A percentile compares a stretch with the other conserved stretches of the same genome.
phyloP scores from a whole-genome alignment of 2,888 invertebrate genomes.

The Octodonta nipae region DNA sequence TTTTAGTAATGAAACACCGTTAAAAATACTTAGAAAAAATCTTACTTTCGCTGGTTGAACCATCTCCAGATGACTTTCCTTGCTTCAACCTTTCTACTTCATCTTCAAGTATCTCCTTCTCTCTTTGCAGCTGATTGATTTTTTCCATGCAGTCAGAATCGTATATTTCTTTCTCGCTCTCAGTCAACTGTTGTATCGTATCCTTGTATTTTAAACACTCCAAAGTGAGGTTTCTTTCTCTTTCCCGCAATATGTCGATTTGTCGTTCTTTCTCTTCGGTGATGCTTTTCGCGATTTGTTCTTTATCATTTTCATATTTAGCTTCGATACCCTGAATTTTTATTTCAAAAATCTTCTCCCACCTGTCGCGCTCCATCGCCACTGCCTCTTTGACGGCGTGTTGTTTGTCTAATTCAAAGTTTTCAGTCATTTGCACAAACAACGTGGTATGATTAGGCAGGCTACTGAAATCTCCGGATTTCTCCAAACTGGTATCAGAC shows the following conservation, averaged over 20 bases:
- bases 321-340: constrained; percentile 37
- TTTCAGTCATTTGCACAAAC: constrained; percentile 53
- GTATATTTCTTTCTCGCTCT: constrained; percentile 52
- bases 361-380: constrained; percentile 43
- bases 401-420: constrained; percentile 48
- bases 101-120: constrained; percentile 36
- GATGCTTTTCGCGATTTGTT: constrained; percentile 37
- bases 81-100: constrained; percentile 35
- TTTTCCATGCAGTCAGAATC: constrained; percentile 41
- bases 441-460: constrained; percentile 50
- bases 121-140: constrained; percentile 38
- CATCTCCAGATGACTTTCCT: too few relatives aligned
- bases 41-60: too few relatives aligned
- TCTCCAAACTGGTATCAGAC: constrained; percentile 65
- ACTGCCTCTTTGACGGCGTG: constrained; percentile 37
- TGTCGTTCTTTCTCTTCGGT: constrained; percentile 60
- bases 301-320: constrained; percentile 29
- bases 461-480: constrained; percentile 45
- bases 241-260: constrained; percentile 49
- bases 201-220: constrained; percentile 55
- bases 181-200: constrained; percentile 53
- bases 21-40: constrained; percentile 2
- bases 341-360: constrained; percentile 34
- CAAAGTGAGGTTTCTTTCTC: constrained; percentile 45
- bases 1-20: too few relatives aligned